Conservation (phyloP, 2,113 vertebrate genomes). For the Antechinus stuartii region DNA sequence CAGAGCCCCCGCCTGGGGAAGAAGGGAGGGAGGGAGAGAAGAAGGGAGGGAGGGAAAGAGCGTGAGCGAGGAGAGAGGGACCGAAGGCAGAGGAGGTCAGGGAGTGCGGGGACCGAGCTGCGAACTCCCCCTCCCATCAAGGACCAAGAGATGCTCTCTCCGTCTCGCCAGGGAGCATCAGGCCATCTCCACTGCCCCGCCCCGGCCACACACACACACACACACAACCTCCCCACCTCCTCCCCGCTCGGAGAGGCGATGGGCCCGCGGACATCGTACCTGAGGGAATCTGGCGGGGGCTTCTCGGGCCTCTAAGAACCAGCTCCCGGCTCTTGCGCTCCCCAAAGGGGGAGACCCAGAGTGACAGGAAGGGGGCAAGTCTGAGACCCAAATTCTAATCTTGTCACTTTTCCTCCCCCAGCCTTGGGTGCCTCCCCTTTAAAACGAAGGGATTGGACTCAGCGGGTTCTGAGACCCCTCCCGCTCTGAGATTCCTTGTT, state of each 20-base stretch:
- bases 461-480: background rate
- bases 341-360: background rate
- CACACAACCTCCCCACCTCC: background rate
- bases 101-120: background rate
- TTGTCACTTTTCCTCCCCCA: too few species aligned
- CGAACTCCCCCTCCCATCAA: background rate
- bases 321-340: background rate
- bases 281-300: background rate
- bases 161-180: background rate
- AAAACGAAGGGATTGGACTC: background rate
- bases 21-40: background rate
- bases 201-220: background rate
- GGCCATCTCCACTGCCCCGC: background rate
- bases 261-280: background rate
- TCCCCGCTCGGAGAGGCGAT: background rate
- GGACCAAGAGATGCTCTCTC: background rate
- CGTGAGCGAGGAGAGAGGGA: background rate
- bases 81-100: background rate
- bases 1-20: slow-evolving; percentile 33
- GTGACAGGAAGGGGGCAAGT: background rate
- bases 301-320: background rate
- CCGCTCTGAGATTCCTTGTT: background rate
- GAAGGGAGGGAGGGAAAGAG: background rate
- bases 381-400: background rate
- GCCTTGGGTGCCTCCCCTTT: too few species aligned